phyloP scores from a whole-genome alignment of 2,888 invertebrate species.

The Eubasilissa splendida region DNA sequence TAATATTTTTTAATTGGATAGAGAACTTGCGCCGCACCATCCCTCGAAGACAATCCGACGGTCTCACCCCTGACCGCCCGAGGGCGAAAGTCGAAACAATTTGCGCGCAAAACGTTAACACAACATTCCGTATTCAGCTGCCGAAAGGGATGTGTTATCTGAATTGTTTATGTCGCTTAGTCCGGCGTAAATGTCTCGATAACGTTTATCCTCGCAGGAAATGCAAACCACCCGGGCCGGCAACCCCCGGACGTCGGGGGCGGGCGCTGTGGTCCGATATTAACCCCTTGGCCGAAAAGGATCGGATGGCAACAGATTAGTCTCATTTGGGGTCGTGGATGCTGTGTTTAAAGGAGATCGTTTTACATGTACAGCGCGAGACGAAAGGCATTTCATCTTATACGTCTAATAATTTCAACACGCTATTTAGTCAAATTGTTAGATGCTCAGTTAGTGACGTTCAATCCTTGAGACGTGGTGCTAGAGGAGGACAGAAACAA shows the following conservation, averaged over 20 bases:
- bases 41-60: too few species aligned
- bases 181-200: constrained; percentile 34
- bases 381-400: too few species aligned
- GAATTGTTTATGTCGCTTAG: constrained; percentile 28
- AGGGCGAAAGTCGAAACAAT: constrained; percentile 22
- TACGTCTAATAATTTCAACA: too few species aligned
- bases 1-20: too few species aligned
- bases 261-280: constrained; percentile 15
- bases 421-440: too few species aligned
- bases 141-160: constrained; percentile 31
- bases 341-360: constrained; percentile 52
- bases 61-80: background rate
- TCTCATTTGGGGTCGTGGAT: constrained; percentile 55
- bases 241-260: constrained; percentile 16
- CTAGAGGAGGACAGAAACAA: too few species aligned
- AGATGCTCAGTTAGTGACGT: too few species aligned
- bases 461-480: too few species aligned
- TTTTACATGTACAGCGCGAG: constrained; percentile 18
- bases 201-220: constrained; percentile 36
- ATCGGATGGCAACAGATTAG: constrained; percentile 52
- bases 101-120: constrained; percentile 14
- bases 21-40: too few species aligned
- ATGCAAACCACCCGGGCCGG: constrained; percentile 38
- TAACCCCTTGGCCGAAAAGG: constrained; percentile 42
- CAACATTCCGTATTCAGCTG: constrained; percentile 27